Conservation (phyloP, 1,140 invertebrate species). For the Conus ventricosus region DNA sequence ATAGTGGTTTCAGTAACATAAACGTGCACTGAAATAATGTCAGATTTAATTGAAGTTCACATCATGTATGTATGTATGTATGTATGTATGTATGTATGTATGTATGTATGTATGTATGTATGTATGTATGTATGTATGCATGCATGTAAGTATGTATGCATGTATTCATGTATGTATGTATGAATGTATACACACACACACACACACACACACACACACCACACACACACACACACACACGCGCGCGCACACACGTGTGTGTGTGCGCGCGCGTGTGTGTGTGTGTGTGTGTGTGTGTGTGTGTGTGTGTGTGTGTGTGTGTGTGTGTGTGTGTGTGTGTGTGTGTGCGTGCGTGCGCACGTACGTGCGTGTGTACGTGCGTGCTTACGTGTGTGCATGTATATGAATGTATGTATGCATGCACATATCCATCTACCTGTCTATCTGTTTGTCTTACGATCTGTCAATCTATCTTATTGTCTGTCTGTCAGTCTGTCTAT, state of each 20-base stretch:
- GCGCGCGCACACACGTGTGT: not conserved
- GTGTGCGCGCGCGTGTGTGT: not conserved
- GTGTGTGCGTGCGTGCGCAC: too few relatives aligned
- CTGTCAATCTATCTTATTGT: not conserved
- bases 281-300: constrained; percentile 11
- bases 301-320: too few relatives aligned
- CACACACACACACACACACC: not conserved
- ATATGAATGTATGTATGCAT: not conserved
- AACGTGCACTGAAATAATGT: too few relatives aligned
- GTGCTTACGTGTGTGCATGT: not conserved
- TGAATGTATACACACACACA: too few relatives aligned
- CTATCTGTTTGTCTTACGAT: not conserved
- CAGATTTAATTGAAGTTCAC: too few relatives aligned
- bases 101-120: constrained; percentile 2
- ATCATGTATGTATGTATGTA: too few relatives aligned
- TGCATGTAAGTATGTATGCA: not conserved
- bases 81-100: constrained; percentile 3
- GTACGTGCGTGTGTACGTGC: not conserved
- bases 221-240: too few relatives aligned
- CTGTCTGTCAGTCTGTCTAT: not conserved
- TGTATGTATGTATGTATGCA: too few relatives aligned
- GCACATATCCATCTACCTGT: not conserved
- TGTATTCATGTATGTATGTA: too few relatives aligned
- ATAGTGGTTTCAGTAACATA: too few relatives aligned
- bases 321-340: too few relatives aligned